phyloP scores from a whole-genome alignment of 2,797 vertebrate species.

The Phrynocephalus vlangalii region DNA sequence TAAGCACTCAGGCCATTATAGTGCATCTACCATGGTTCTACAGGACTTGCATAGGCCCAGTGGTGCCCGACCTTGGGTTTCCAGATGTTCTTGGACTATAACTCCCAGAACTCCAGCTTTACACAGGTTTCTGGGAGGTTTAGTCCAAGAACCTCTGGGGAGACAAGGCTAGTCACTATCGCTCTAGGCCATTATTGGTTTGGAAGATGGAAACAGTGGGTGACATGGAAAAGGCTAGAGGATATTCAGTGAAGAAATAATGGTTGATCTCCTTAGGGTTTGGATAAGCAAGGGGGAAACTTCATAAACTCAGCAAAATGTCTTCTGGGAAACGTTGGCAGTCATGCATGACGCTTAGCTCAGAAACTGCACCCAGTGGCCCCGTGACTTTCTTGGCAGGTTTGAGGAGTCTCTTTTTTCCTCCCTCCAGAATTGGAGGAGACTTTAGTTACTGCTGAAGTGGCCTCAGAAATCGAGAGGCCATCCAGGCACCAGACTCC shows the following conservation, averaged over 20 bases:
- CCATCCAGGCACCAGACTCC: conserved; percentile 38
- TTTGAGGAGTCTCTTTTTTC: conserved; percentile 18
- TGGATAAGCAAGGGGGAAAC: not conserved
- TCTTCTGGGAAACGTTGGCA: not conserved
- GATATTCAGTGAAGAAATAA: not conserved
- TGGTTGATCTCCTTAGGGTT: not conserved
- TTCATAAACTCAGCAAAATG: not conserved
- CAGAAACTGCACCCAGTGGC: not conserved
- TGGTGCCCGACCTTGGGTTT: too few relatives aligned
- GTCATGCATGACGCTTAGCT: not conserved
- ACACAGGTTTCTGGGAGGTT: too few relatives aligned
- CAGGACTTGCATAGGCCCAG: not conserved
- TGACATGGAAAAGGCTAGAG: not conserved
- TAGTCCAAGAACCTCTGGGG: too few relatives aligned
- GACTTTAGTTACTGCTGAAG: conserved; percentile 26
- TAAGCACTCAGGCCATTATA: not conserved
- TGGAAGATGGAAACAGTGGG: not conserved
- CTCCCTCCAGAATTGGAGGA: conserved; percentile 14
- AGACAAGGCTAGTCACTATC: too few relatives aligned
- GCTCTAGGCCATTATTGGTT: too few relatives aligned
- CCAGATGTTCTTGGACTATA: too few relatives aligned
- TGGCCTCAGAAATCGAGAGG: conserved; percentile 41
- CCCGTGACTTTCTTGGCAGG: not conserved
- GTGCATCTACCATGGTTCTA: not conserved
- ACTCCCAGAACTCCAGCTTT: too few relatives aligned